Evolutionary conservation across 2,888 invertebrate species (phyloP).

Genomic region (Drepana falcataria): DNA sequence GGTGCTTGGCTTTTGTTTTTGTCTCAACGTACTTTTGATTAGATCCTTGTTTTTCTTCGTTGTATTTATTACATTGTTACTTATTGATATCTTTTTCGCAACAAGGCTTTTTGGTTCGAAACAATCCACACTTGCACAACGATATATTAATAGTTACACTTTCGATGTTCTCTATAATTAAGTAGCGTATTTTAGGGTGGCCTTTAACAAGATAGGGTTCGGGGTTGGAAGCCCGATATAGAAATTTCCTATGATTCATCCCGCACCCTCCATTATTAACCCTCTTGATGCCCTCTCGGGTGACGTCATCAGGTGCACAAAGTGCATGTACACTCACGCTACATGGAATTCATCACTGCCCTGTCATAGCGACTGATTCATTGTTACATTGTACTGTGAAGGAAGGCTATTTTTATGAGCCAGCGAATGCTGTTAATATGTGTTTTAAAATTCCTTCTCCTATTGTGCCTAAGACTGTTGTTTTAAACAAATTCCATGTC

Average conservation of each 20-base stretch:
- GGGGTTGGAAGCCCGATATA: constrained; percentile 61
- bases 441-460: constrained; percentile 24
- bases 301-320: constrained; percentile 67
- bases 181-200: constrained; percentile 39
- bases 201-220: constrained; percentile 59
- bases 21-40: too few relatives aligned
- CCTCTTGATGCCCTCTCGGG: constrained; percentile 51
- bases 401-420: constrained; percentile 37
- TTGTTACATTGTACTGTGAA: constrained; percentile 36
- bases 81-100: too few relatives aligned
- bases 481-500: constrained; percentile 22
- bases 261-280: constrained; percentile 62
- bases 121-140: too few relatives aligned
- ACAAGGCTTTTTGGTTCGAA: too few relatives aligned
- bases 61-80: too few relatives aligned
- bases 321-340: constrained; percentile 36
- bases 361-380: constrained; percentile 60
- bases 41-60: too few relatives aligned
- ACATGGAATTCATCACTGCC: constrained; percentile 50
- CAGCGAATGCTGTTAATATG: constrained; percentile 17
- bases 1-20: too few relatives aligned
- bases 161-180: constrained; percentile 22
- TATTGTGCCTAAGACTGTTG: constrained; percentile 4
- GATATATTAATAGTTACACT: too few relatives aligned
- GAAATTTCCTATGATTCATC: constrained; percentile 73